These are phyloP conservation scores for Mesitornis unicolor DNA, from an alignment of 2,113 vertebrate species.

Conservation along the genomic window DNA sequence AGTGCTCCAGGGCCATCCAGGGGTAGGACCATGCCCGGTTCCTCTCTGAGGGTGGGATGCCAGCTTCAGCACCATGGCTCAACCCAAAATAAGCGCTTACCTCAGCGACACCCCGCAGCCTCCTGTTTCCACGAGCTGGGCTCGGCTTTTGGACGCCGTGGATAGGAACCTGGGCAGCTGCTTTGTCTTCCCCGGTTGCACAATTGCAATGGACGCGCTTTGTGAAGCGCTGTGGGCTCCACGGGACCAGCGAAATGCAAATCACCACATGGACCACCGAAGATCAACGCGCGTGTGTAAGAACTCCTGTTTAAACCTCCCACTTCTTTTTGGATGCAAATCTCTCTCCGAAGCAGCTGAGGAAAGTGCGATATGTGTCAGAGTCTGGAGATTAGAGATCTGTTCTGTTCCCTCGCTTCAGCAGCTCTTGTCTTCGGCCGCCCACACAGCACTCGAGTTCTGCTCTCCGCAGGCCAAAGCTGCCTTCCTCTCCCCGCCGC, in stretches of 20 bases:
- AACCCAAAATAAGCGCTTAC: neutral
- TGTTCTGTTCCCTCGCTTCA: constrained; percentile 64
- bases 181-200: neutral
- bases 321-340: constrained; percentile 68
- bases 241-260: neutral
- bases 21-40: neutral
- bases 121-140: neutral
- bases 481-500: constrained; percentile 42
- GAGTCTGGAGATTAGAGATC: constrained; percentile 70
- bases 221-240: neutral
- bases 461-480: constrained; percentile 51
- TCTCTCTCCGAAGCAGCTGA: constrained; percentile 69
- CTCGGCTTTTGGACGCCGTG: neutral
- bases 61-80: neutral
- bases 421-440: constrained; percentile 63
- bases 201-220: neutral
- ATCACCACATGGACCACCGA: neutral
- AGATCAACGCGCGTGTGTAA: neutral
- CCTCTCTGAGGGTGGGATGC: neutral
- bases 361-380: constrained; percentile 64
- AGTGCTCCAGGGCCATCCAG: neutral
- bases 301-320: constrained; percentile 61
- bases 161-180: neutral
- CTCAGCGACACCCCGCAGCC: neutral
- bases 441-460: constrained; percentile 65